These are phyloP conservation scores for Heterotilapia buettikoferi DNA, from an alignment of 2,113 vertebrate species.

Conservation along the genomic window DNA sequence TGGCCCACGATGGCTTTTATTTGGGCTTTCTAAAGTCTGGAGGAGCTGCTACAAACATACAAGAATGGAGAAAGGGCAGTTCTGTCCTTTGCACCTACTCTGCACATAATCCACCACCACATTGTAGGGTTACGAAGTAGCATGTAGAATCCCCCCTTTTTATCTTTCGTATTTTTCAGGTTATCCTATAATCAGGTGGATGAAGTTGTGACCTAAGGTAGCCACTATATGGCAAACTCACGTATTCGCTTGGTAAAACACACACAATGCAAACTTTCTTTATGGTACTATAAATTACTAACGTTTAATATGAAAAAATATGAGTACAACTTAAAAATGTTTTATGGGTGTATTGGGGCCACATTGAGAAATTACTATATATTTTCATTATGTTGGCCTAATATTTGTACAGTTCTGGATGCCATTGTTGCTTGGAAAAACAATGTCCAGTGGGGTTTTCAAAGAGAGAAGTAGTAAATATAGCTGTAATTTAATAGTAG, in stretches of 20 bases:
- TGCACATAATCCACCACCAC: neutral
- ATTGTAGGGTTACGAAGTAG: neutral
- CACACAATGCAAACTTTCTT: neutral
- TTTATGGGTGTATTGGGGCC: neutral
- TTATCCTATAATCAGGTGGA: neutral
- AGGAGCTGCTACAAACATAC: neutral
- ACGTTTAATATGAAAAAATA: neutral
- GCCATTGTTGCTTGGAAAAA: neutral
- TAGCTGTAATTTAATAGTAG: neutral
- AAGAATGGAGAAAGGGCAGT: neutral
- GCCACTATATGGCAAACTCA: neutral
- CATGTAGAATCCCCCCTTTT: neutral
- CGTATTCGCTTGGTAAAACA: neutral
- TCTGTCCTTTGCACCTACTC: neutral
- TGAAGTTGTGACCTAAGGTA: neutral
- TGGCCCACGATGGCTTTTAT: neutral
- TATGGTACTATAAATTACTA: neutral
- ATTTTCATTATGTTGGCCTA: neutral
- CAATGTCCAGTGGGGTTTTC: neutral
- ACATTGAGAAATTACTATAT: neutral
- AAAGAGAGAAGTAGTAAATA: neutral
- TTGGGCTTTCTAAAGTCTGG: neutral
- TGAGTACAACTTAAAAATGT: neutral
- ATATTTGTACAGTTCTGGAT: neutral
- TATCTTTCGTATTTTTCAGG: rapidly evolving